These are phyloP conservation scores for Brachionus asplanchnoidis DNA, from an alignment of 1,140 invertebrate genomes.

Conservation along the genomic window DNA sequence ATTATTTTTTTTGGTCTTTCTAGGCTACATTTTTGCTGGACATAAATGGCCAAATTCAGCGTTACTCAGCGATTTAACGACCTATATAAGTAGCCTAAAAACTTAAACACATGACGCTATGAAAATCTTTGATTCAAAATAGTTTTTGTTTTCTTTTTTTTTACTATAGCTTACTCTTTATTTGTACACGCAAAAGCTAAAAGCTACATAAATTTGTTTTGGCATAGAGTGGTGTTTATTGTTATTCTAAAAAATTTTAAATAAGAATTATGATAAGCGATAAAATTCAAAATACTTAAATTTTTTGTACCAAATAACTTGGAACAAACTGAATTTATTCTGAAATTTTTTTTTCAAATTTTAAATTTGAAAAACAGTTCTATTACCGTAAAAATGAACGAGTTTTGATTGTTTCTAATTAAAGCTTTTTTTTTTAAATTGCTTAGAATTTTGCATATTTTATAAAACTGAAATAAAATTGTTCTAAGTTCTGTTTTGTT, in stretches of 20 bases:
- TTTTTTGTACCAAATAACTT: background rate
- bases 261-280: slow-evolving; percentile 36
- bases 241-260: background rate
- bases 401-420: too few species aligned
- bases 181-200: background rate
- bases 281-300: background rate
- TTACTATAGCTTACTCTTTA: background rate
- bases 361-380: too few species aligned
- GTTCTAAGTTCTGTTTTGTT: too few species aligned
- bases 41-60: background rate
- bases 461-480: too few species aligned
- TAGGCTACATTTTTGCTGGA: background rate
- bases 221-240: background rate
- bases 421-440: too few species aligned
- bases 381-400: too few species aligned
- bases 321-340: background rate
- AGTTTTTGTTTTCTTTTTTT: background rate
- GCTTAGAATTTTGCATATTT: too few species aligned
- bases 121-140: background rate
- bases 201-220: background rate
- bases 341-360: background rate
- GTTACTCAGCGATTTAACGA: background rate
- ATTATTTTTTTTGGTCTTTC: background rate
- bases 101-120: background rate
- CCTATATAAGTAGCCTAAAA: background rate